These are phyloP conservation scores for Micromys minutus DNA, from an alignment of 2,113 vertebrate species.

Conservation along the genomic window DNA sequence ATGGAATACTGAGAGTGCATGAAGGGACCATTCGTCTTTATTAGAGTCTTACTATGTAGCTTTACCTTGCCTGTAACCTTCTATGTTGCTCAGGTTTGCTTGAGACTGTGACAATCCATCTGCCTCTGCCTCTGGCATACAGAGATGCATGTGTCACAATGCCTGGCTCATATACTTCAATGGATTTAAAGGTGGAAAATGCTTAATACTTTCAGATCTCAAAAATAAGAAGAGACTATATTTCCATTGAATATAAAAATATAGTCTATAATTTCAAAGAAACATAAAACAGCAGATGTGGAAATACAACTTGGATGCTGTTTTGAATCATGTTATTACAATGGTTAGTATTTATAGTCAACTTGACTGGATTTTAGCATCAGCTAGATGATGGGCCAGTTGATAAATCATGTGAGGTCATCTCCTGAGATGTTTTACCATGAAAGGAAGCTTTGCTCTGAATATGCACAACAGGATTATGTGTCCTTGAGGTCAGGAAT, in stretches of 20 bases:
- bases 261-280: neutral
- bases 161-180: neutral
- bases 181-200: neutral
- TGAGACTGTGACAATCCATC: neutral
- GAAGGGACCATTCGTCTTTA: neutral
- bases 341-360: neutral
- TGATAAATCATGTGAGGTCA: neutral
- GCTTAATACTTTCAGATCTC: neutral
- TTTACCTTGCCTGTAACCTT: neutral
- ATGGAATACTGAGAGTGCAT: neutral
- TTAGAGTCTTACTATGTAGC: neutral
- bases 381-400: neutral
- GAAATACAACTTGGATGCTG: neutral
- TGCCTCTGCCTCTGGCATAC: neutral
- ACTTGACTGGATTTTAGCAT: neutral
- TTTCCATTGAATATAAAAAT: neutral
- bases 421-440: too few relatives aligned
- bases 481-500: neutral
- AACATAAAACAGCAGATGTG: neutral
- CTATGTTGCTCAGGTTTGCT: neutral
- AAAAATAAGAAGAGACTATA: neutral
- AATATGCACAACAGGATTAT: neutral
- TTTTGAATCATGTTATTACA: neutral
- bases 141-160: neutral
- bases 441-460: neutral